Base-by-base conservation (phyloP, 2,888 invertebrate genomes). In the Hirtodrosophila histrioides region DNA sequence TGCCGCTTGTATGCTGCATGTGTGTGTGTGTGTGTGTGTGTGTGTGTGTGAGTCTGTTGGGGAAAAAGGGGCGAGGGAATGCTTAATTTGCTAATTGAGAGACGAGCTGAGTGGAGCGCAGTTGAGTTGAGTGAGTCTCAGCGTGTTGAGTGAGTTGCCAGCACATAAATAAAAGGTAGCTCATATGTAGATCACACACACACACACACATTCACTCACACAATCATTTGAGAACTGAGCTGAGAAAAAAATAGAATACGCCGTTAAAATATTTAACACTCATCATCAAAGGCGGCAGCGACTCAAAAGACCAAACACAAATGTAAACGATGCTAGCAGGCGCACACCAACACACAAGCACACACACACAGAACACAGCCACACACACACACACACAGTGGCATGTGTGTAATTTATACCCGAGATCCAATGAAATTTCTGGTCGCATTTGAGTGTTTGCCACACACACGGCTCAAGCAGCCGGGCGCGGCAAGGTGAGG, bases 11-110 rank as follows among this genome's bases (percentile, higher is more conserved):
- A 60, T 49, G 7, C 2, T 31, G 7, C 24, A 37, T 36, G 11
- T 36, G 4, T 50, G 11, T 35, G 37, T 58, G 11, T n/a, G 7
- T 36, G 4, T 50, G 11, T 35, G 37, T 58, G 11, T n/a, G 7
- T 36, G 11, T 36, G 4, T 50, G 11, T 35, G 37, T 58, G 11
- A 9, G 7, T 40, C n/a, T n/a, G 10, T 24, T 55, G 49, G 29
- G 40, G 55, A 27, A 40, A 8, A 36, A 27, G 11, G 17, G 8
- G 12, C 12, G 35, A 45, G 67, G 50, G 64, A 54, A 69, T 56
- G 67, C 65, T 72, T 79, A 76, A 85, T 87, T 83, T 86, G 78
- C 72, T 86, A 88, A 89, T 80, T 80, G 89, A 89, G 88, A 82
- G 81, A 60, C 71, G 61, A 75, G 27, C 27, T 27, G 40, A 43